Conservation (phyloP, 2,888 invertebrate species). For the Pedicia rivosa region DNA sequence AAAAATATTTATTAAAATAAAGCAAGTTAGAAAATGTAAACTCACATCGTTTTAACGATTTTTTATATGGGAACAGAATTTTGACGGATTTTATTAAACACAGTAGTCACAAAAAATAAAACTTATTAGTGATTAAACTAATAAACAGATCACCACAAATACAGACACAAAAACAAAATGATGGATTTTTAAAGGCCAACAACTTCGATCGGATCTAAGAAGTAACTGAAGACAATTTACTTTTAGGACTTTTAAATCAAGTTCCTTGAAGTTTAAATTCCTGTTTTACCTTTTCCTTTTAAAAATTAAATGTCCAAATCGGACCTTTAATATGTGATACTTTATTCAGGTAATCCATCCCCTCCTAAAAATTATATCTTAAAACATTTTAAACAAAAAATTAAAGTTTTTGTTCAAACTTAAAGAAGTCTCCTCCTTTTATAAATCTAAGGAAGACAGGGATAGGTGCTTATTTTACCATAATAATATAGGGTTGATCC, state of each 20-base stretch:
- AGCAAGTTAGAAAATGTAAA: no score
- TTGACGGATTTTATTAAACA: constrained; percentile 1
- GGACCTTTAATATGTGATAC: background rate
- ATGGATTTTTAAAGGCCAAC: background rate
- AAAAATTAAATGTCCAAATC: background rate
- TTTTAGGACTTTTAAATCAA: background rate
- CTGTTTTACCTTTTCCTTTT: background rate
- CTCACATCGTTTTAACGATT: background rate
- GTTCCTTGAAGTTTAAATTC: background rate
- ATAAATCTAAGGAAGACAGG: no score
- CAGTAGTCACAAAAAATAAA: background rate
- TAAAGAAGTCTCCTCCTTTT: no score
- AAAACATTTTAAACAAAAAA: no score
- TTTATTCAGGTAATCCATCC: no score
- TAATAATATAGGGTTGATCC: no score
- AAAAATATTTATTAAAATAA: no score
- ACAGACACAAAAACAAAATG: background rate
- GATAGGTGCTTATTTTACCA: no score
- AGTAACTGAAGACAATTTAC: background rate
- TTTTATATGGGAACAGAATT: constrained; percentile 3
- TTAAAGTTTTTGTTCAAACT: no score
- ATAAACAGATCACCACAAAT: background rate
- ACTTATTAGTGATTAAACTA: background rate
- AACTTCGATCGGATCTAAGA: background rate
- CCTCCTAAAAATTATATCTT: no score